Conservation (phyloP, 1,140 invertebrate genomes). For the Drosophila sechellia region DNA sequence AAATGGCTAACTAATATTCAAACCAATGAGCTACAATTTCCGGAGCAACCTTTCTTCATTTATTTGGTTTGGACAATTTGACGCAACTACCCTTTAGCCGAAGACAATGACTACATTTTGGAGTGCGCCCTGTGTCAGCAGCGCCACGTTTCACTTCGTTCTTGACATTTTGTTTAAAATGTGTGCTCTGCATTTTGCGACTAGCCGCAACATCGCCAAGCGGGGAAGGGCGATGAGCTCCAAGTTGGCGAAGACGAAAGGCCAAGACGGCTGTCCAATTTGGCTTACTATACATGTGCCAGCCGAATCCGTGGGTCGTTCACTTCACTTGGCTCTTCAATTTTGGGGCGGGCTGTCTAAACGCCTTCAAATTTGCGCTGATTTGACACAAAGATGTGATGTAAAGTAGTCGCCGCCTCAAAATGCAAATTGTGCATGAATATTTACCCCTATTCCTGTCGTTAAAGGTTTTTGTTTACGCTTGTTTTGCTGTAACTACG, state of each 20-base stretch:
- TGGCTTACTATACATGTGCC: constrained; percentile 6
- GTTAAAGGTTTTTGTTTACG: constrained; percentile 67
- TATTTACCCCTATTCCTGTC: constrained; percentile 22
- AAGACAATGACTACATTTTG: constrained; percentile 30
- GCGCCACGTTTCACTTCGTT: constrained; percentile 32
- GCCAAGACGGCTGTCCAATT: constrained; percentile 18
- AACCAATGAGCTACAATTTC: too few species aligned
- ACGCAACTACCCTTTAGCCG: constrained; percentile 4
- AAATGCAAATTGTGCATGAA: constrained; percentile 76
- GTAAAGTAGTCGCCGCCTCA: constrained; percentile 43
- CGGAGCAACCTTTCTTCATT: not conserved
- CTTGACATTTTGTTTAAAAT: constrained; percentile 62
- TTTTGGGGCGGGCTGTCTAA: constrained; percentile 29
- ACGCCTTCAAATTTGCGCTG: constrained; percentile 72
- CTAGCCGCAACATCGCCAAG: constrained; percentile 19
- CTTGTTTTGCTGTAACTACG: constrained; percentile 57
- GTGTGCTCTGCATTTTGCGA: constrained; percentile 64
- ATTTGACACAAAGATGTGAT: constrained; percentile 79
- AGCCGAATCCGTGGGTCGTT: constrained; percentile 28
- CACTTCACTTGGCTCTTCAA: constrained; percentile 3
- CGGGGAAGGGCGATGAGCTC: not conserved
- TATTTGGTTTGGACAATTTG: not conserved
- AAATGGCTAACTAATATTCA: too few species aligned
- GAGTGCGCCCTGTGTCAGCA: constrained; percentile 14
- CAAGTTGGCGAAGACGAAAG: constrained; percentile 1